Evolutionary conservation across 2,888 invertebrate genomes (phyloP).

Genomic region (Selenia dentaria): DNA sequence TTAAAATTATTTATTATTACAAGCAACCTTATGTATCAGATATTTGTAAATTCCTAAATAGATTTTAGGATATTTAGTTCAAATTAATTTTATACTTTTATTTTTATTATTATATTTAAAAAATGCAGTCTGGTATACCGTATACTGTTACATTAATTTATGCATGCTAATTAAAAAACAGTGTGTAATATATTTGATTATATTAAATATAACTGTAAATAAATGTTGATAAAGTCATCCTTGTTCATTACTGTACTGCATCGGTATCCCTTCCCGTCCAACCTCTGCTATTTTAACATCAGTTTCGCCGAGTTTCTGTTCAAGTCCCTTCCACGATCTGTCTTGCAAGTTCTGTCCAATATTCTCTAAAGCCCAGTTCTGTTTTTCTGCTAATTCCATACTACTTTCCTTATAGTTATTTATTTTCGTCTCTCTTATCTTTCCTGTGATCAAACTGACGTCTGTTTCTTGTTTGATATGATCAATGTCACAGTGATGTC

Average conservation of each 20-base stretch:
- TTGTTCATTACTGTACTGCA: conserved; percentile 86
- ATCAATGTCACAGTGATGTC: conserved; percentile 75
- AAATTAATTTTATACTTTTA: no score
- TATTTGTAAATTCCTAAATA: no score
- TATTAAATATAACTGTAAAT: conserved; percentile 35
- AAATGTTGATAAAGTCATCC: conserved; percentile 47
- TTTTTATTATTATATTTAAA: no score
- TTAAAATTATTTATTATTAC: no score
- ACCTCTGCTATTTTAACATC: conserved; percentile 87
- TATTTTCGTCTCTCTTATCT: conserved; percentile 81
- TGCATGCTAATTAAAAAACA: no score
- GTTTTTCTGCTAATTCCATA: conserved; percentile 69
- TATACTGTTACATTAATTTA: no score
- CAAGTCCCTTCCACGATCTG: conserved; percentile 94
- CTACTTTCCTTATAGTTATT: conserved; percentile 60
- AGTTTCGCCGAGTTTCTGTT: conserved; percentile 91
- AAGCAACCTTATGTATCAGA: no score
- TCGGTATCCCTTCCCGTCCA: conserved; percentile 91
- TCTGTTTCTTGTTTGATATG: conserved; percentile 79
- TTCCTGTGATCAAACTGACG: conserved; percentile 91
- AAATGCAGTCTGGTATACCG: no score
- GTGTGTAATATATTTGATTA: neutral
- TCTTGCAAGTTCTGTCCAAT: conserved; percentile 87
- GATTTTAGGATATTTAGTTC: no score
- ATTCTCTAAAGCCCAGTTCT: conserved; percentile 80